Percentiles rank a stretch among this genome's conserved stretches.
Conservation (phyloP, 64 coral and sea anemone species). For the Acropora yongei region DNA sequence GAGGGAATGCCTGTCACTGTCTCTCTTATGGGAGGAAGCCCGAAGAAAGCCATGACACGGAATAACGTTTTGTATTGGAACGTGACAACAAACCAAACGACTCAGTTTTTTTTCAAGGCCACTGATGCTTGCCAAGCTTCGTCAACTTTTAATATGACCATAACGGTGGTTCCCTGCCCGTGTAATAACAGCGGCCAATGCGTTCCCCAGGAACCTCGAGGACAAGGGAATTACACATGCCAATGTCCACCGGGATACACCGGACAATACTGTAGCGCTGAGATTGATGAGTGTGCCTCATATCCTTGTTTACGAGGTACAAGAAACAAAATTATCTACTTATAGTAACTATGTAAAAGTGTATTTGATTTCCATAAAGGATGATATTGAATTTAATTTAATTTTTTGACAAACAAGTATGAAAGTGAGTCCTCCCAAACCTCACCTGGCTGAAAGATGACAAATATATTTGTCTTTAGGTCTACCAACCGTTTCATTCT, state of each 20-base stretch:
- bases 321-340: background rate
- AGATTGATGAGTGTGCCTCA: slow-evolving; percentile 28
- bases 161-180: slow-evolving; percentile 16
- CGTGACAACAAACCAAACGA: slow-evolving; percentile 46
- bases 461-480: no score
- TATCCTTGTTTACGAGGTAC: slow-evolving; percentile 38
- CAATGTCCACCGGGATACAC: slow-evolving; percentile 22
- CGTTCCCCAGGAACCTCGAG: background rate
- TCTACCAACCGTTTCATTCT: no score
- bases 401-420: background rate
- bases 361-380: background rate
- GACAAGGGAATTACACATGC: slow-evolving; percentile 37
- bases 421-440: no score
- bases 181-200: slow-evolving; percentile 49
- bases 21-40: slow-evolving; percentile 38
- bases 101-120: slow-evolving; percentile 41
- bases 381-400: background rate
- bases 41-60: background rate
- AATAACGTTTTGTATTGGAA: slow-evolving; percentile 12
- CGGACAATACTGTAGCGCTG: slow-evolving; percentile 32
- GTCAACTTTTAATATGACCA: slow-evolving; percentile 11
- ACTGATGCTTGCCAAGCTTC: slow-evolving; percentile 54
- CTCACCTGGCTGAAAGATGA: background rate
- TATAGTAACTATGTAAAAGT: background rate
- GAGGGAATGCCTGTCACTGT: slow-evolving; percentile 45